Evolutionary conservation across 2,888 invertebrate species (phyloP).

Genomic region (Alviniconcha strummeri): DNA sequence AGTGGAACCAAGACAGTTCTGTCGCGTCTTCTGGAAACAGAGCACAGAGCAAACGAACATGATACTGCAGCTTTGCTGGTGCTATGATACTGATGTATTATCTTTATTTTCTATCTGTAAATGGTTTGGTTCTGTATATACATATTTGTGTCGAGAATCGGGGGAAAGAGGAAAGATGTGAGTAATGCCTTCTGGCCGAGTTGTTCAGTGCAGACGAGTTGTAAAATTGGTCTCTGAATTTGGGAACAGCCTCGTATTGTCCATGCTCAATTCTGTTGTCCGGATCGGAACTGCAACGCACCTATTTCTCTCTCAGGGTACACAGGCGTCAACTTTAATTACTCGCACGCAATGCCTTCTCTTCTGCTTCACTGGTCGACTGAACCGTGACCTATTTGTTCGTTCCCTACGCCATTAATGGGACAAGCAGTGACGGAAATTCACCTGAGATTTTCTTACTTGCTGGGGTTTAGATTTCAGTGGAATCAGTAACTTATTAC

Average conservation of each 20-base stretch:
- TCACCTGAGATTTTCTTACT: no score
- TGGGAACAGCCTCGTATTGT: no score
- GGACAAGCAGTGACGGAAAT: no score
- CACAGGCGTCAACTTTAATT: neutral
- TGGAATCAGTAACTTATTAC: no score
- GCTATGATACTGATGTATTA: slow-evolving; percentile 5
- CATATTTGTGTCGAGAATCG: slow-evolving; percentile 32
- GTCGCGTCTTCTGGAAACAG: neutral
- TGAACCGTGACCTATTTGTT: no score
- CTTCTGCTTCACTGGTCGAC: no score
- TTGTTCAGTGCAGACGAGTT: neutral
- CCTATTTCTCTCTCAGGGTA: neutral
- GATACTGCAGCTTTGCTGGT: slow-evolving; percentile 23
- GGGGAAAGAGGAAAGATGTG: slow-evolving; percentile 37
- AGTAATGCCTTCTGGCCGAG: slow-evolving; percentile 5
- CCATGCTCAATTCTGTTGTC: slow-evolving; percentile 1
- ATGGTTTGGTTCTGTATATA: slow-evolving; percentile 36
- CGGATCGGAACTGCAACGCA: slow-evolving; percentile 8
- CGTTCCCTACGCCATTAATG: no score
- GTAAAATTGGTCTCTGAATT: neutral
- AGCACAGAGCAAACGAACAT: slow-evolving; percentile 1
- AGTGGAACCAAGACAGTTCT: no score
- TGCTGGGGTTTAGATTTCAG: no score
- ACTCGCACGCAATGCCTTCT: no score
- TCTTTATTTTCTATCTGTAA: slow-evolving; percentile 31